phyloP scores from a whole-genome alignment of 2,113 vertebrate genomes.

The Rhea pennata region DNA sequence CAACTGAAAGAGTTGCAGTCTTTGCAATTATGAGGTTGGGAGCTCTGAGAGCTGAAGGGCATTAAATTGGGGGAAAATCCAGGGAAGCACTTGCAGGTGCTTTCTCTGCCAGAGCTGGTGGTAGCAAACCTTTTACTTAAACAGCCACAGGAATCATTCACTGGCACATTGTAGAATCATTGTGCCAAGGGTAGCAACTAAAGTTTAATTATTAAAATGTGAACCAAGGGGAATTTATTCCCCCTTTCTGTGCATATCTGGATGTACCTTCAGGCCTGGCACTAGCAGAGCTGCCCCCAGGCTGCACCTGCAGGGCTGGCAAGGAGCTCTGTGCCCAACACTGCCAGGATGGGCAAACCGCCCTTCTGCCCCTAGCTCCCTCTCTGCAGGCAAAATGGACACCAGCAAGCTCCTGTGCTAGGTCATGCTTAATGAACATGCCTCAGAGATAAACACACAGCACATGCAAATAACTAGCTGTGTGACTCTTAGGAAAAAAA shows the following conservation, averaged over 20 bases:
- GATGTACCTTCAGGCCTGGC: not conserved
- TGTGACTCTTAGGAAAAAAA: not conserved
- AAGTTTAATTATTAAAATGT: not conserved
- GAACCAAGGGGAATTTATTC: not conserved
- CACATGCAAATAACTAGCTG: not conserved
- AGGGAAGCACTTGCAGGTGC: not conserved
- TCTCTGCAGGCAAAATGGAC: not conserved
- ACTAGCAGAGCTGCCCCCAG: not conserved
- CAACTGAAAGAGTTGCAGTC: not conserved
- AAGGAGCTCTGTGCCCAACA: not conserved
- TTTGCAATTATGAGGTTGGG: not conserved
- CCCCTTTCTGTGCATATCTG: not conserved
- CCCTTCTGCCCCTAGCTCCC: not conserved
- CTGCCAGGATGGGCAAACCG: not conserved
- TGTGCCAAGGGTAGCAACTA: not conserved
- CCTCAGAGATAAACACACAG: not conserved
- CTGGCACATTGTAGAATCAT: accelerated
- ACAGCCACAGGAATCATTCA: not conserved
- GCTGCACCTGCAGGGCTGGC: not conserved
- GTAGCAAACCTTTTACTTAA: not conserved
- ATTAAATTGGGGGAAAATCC: not conserved
- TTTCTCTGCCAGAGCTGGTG: not conserved
- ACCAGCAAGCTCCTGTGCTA: not conserved
- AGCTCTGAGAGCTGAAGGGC: not conserved
- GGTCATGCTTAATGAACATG: not conserved